Evolutionary conservation across 92 coral and sea anemone genomes (phyloP).

Genomic region (Phymanthus crucifer): DNA sequence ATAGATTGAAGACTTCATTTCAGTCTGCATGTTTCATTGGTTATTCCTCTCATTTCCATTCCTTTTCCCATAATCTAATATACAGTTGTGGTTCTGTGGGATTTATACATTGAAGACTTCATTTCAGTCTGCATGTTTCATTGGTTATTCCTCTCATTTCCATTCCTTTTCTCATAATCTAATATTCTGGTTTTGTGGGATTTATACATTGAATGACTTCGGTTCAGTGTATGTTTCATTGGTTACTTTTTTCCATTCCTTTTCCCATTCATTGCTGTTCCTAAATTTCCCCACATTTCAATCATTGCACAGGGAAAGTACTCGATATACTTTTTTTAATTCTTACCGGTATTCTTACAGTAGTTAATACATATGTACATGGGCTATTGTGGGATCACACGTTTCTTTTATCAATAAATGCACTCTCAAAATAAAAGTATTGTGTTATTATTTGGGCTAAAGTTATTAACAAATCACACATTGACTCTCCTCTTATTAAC

Average conservation of each 20-base stretch:
- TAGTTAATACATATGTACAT: background rate
- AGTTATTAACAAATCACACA: no score
- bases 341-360: background rate
- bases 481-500: no score
- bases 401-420: slow-evolving; percentile 25
- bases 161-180: background rate
- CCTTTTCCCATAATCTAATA: no score
- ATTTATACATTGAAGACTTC: background rate
- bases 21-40: no score
- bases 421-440: slow-evolving; percentile 10
- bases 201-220: background rate
- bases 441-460: background rate
- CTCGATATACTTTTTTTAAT: no score
- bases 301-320: no score
- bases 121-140: background rate
- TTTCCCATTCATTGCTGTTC: no score
- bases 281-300: no score
- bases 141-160: background rate
- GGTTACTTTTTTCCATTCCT: no score
- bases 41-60: no score
- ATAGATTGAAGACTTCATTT: background rate
- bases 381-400: background rate
- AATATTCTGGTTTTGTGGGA: no score
- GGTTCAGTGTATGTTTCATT: background rate
- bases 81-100: no score